Conservation (phyloP, 2,888 invertebrate genomes). For the Protonemura montana region DNA sequence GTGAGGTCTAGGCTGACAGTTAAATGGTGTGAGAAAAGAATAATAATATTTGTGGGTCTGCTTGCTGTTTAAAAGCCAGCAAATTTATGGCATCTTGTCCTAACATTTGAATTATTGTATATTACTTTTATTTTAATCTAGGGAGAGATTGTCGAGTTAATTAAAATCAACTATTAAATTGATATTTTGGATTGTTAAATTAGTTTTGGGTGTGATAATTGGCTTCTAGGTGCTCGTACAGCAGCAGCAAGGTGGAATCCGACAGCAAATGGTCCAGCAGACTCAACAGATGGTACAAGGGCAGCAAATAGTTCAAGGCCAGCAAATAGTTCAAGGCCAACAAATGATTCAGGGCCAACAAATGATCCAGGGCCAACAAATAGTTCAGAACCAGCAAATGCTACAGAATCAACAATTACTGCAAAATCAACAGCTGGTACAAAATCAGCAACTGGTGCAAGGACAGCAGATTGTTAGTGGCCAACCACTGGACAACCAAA, state of each 20-base stretch:
- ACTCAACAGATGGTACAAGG: background rate
- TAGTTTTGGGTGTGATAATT: no score
- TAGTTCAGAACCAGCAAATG: constrained; percentile 23
- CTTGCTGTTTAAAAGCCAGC: no score
- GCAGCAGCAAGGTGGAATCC: background rate
- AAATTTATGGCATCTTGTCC: no score
- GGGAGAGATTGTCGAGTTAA: no score
- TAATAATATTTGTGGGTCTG: no score
- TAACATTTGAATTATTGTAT: no score
- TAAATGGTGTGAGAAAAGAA: no score
- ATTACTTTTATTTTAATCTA: no score
- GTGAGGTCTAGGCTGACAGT: no score
- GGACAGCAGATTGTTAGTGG: constrained; percentile 37
- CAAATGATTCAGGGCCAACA: constrained; percentile 9
- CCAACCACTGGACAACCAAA: background rate
- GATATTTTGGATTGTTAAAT: no score
- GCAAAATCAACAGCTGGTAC: background rate
- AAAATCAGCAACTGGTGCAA: constrained; percentile 40
- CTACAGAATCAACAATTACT: background rate
- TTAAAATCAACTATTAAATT: no score
- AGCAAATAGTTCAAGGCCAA: constrained; percentile 22
- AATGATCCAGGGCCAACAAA: background rate
- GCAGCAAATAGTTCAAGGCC: constrained; percentile 17
- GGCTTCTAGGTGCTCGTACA: constrained; percentile 39
- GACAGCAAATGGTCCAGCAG: constrained; percentile 4